Evolutionary conservation across 2,797 vertebrate species (phyloP).

Genomic region (Heteromormyrus szaboi): DNA sequence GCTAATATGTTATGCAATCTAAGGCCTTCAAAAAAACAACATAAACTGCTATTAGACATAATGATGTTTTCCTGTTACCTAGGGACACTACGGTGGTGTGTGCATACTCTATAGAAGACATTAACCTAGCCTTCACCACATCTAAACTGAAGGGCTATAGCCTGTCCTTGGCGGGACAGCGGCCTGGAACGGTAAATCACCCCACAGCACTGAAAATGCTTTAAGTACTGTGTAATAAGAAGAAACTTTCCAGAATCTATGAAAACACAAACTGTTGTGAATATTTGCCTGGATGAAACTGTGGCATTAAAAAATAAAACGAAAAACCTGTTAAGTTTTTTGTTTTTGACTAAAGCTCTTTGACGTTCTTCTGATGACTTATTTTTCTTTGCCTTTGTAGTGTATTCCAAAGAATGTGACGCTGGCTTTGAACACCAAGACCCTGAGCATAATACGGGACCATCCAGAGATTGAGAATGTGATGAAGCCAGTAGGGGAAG

Average conservation of each 20-base stretch:
- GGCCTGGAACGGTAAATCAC: constrained; percentile 61
- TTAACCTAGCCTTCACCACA: constrained; percentile 60
- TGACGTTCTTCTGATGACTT: neutral
- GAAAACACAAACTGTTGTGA: neutral
- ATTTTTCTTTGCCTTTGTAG: constrained; percentile 36
- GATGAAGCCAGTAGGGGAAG: constrained; percentile 60
- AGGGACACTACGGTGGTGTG: constrained; percentile 74
- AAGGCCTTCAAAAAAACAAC: neutral
- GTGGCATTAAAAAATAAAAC: neutral
- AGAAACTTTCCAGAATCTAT: neutral
- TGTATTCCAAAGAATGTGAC: constrained; percentile 55
- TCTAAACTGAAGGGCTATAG: constrained; percentile 67
- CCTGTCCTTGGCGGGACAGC: constrained; percentile 41
- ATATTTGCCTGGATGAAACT: neutral
- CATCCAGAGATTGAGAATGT: constrained; percentile 69
- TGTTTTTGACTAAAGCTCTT: neutral
- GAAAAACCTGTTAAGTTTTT: neutral
- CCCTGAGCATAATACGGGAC: constrained; percentile 62
- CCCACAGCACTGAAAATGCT: constrained; percentile 23
- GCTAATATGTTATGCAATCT: neutral
- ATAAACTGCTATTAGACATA: neutral
- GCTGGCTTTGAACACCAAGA: constrained; percentile 51
- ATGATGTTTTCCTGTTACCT: neutral
- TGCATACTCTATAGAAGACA: constrained; percentile 68
- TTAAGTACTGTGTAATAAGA: neutral